Evolutionary conservation across 2,113 vertebrate species (phyloP), one percentile per base, ranked within the genome.

Genomic region (Azemiops feae): DNA sequence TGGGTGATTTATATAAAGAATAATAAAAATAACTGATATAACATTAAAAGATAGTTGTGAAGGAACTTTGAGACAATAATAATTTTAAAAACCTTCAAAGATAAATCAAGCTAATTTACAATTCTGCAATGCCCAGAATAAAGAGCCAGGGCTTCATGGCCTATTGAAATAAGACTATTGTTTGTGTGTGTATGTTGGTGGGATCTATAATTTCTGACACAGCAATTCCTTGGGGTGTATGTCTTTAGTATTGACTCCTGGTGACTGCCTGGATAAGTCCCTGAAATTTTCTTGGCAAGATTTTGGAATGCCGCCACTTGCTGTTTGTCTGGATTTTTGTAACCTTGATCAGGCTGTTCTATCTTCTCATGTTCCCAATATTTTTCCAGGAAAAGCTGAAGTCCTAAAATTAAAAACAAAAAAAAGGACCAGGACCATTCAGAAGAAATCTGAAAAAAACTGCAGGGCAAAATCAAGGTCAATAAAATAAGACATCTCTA

Each of bases 401-500:
- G 50, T 27, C 52, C 9, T 89, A 55, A 69, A 69, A 69, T 34
- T 27, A 89, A 53, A 11, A 74, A 74, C n/a, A 74, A 39, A 74
- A 74, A 18, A 16, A 74, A 54, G 53, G 53, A 54, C 53, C 53
- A 81, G 6, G 34, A 54, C 34, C 30, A 55, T 39, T 87, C 50
- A 89, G 39, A 25, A 45, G 11, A 89, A 55, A 25, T 14, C 60
- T 30, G 14, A 2, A 92, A 52, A 47, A 89, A 89, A 81, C 1
- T 34, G 50, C 14, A 50, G 39, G 52, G 27, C 54, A 52, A 22
- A 54, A 64, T 45, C n/a, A 45, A 34, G n/a, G 34, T 20, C 34
- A 88, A 69, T 74, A 30, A 25, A 74, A 92, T 54, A 52, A 92
- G 81, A 89, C 34, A 89, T 91, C 52, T 85, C 86, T 88, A 23